Conservation (phyloP, 2,888 invertebrate genomes). For the Lasius platythorax region DNA sequence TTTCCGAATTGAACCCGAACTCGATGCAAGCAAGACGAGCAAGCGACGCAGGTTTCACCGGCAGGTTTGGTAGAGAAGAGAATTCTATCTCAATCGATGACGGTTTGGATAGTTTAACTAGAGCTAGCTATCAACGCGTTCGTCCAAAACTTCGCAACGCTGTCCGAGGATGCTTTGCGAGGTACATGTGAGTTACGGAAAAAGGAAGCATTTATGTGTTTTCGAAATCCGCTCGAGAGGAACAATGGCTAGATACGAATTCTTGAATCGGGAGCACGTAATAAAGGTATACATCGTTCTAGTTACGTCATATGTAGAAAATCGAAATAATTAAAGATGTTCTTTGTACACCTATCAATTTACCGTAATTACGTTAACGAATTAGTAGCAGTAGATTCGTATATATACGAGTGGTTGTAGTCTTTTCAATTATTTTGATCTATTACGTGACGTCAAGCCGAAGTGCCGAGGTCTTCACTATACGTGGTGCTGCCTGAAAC, state of each 20-base stretch:
- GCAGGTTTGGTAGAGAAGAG: conserved; percentile 72
- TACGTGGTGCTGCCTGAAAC: conserved; percentile 26
- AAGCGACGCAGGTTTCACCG: conserved; percentile 56
- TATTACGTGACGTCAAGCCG: conserved; percentile 30
- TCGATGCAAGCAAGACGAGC: conserved; percentile 63
- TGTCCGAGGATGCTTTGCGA: conserved; percentile 57
- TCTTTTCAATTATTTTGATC: conserved; percentile 37
- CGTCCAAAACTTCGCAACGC: conserved; percentile 71
- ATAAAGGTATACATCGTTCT: too few relatives aligned
- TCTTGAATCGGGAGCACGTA: neutral
- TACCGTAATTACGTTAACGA: conserved; percentile 10
- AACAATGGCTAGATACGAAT: neutral
- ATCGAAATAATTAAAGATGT: neutral
- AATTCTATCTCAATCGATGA: conserved; percentile 78
- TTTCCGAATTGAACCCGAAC: conserved; percentile 76
- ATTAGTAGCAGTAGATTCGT: neutral
- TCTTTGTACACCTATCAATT: neutral
- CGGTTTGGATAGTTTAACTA: conserved; percentile 79
- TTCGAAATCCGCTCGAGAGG: neutral
- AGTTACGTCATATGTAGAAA: too few relatives aligned
- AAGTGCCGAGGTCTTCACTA: conserved; percentile 27
- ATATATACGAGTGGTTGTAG: neutral
- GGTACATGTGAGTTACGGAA: conserved; percentile 19
- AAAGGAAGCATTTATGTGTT: neutral
- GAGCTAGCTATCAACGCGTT: conserved; percentile 77